A percentile compares a stretch with the other conserved stretches of the same genome.
Evolutionary conservation across 2,797 vertebrate species (phyloP).

Genomic region (Leuciscus waleckii): DNA sequence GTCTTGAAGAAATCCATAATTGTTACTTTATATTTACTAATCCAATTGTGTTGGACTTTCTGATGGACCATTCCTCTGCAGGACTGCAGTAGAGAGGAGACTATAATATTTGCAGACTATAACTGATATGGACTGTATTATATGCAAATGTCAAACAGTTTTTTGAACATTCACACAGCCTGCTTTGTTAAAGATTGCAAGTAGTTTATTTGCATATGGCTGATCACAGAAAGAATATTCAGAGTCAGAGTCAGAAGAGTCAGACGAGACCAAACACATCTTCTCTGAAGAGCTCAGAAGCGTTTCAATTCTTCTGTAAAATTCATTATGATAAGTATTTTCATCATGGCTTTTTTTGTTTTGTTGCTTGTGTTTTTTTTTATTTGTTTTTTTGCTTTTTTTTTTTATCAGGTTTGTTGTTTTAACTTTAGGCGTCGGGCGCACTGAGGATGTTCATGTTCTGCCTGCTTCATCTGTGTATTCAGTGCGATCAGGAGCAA

Average conservation of each 20-base stretch:
- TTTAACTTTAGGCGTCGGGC: neutral
- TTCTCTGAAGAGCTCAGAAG: neutral
- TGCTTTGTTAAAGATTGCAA: neutral
- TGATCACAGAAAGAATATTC: neutral
- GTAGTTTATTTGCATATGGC: neutral
- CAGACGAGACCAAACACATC: neutral
- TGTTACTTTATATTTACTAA: neutral
- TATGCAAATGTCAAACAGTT: neutral
- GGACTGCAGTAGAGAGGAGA: neutral
- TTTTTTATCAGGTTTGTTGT: neutral
- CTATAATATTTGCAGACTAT: neutral
- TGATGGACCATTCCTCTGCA: neutral
- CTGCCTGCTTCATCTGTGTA: neutral
- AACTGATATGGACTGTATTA: neutral
- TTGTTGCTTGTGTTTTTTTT: neutral
- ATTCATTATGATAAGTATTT: neutral
- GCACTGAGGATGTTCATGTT: neutral
- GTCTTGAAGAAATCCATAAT: neutral
- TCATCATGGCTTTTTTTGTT: neutral
- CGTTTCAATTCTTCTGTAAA: neutral
- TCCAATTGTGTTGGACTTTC: neutral
- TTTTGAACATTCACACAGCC: neutral
- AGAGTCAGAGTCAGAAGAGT: no score
- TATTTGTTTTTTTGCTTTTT: neutral
- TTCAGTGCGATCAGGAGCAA: neutral